These are phyloP conservation scores for Fabriciana adippe DNA, from an alignment of 2,888 invertebrate species.

Conservation along the genomic window DNA sequence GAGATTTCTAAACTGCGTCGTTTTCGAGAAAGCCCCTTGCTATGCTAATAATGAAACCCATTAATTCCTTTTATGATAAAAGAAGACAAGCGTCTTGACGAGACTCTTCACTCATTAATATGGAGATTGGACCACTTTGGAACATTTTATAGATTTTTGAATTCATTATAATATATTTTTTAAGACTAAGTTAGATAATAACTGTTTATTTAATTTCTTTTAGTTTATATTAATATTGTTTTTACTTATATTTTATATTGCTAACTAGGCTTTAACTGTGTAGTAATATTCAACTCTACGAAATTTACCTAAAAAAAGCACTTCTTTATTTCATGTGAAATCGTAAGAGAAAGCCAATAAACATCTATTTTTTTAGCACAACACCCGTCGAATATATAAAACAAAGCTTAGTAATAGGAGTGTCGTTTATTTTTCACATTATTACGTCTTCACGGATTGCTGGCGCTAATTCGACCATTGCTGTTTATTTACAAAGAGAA, in stretches of 20 bases:
- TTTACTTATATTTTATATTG: too few relatives aligned
- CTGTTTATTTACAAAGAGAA: constrained; percentile 50
- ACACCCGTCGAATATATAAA: constrained; percentile 26
- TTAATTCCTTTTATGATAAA: constrained; percentile 32
- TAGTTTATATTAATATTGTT: too few relatives aligned
- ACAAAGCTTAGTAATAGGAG: constrained; percentile 27
- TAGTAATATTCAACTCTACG: too few relatives aligned
- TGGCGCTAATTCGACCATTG: constrained; percentile 67
- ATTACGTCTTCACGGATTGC: constrained; percentile 49
- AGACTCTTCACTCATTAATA: constrained; percentile 33
- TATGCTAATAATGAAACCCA: constrained; percentile 36
- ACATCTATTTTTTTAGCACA: not conserved
- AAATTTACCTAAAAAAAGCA: not conserved
- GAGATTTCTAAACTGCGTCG: not conserved
- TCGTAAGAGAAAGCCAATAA: not conserved
- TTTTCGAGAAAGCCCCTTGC: constrained; percentile 25
- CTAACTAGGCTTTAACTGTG: too few relatives aligned
- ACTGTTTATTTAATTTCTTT: too few relatives aligned
- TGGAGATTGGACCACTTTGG: constrained; percentile 29
- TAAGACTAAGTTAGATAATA: too few relatives aligned
- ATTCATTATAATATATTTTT: constrained; percentile 2
- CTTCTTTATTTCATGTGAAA: not conserved
- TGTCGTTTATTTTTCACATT: constrained; percentile 34
- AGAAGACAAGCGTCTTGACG: constrained; percentile 28
- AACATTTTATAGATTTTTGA: constrained; percentile 8